Evolutionary conservation across 2,888 invertebrate species (phyloP).

Genomic region (Seladonia tumulorum): DNA sequence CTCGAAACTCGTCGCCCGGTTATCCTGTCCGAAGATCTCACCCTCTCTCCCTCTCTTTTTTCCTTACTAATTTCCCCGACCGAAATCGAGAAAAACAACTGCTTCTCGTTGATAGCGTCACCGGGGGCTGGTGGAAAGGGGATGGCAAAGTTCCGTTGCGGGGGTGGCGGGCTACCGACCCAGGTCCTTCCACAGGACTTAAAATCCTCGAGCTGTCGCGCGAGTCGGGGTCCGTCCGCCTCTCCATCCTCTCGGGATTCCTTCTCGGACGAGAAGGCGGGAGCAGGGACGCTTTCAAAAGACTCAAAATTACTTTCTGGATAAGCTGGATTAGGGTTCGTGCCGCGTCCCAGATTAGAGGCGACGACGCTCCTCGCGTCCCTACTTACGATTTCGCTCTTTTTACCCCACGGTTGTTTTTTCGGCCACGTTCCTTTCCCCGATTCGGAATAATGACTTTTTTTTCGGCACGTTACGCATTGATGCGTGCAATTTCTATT

Average conservation of each 20-base stretch:
- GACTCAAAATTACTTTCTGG: slow-evolving; percentile 88
- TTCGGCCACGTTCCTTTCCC: slow-evolving; percentile 49
- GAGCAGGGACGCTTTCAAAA: slow-evolving; percentile 85
- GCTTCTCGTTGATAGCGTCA: slow-evolving; percentile 74
- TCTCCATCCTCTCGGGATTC: slow-evolving; percentile 64
- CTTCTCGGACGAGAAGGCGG: slow-evolving; percentile 58
- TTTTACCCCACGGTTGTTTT: slow-evolving; percentile 55
- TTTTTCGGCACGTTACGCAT: background rate
- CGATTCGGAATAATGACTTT: slow-evolving; percentile 51
- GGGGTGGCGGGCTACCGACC: slow-evolving; percentile 40
- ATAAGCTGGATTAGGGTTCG: slow-evolving; percentile 87
- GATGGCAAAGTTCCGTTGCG: slow-evolving; percentile 52
- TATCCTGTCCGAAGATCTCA: slow-evolving; percentile 58
- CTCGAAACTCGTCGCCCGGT: slow-evolving; percentile 28
- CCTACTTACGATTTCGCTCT: slow-evolving; percentile 62
- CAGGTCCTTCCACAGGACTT: slow-evolving; percentile 67
- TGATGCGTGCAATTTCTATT: background rate
- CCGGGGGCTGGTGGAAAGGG: slow-evolving; percentile 27
- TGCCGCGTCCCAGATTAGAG: slow-evolving; percentile 83
- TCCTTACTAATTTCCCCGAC: slow-evolving; percentile 76
- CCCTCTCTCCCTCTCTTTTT: slow-evolving; percentile 22
- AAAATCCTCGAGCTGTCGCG: slow-evolving; percentile 65
- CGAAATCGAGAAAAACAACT: slow-evolving; percentile 77
- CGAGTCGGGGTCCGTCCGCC: slow-evolving; percentile 52
- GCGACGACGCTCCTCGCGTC: slow-evolving; percentile 78